These are phyloP conservation scores for Zaprionus bogoriensis DNA, from an alignment of 2,888 invertebrate species.

Conservation along the genomic window DNA sequence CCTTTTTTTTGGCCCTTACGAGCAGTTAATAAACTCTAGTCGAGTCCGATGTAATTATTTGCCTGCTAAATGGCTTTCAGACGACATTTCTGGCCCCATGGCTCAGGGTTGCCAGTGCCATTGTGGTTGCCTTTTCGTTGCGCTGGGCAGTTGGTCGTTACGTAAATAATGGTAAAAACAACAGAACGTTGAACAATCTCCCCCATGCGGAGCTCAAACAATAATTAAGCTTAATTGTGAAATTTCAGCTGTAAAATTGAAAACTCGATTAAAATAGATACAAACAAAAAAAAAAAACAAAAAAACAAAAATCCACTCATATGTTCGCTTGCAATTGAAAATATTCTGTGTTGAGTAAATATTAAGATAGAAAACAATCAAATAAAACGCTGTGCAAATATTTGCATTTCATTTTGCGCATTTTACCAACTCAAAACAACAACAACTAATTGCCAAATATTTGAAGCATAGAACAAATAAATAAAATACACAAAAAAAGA, in stretches of 20 bases:
- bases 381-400: conserved; percentile 44
- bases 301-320: background rate
- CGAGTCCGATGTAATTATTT: conserved; percentile 71
- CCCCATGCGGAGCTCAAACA: conserved; percentile 30
- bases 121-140: conserved; percentile 63
- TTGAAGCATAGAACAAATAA: conserved; percentile 34
- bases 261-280: too few species aligned
- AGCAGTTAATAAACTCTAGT: conserved; percentile 72
- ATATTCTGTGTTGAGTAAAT: conserved; percentile 53
- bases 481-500: conserved; percentile 6
- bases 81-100: conserved; percentile 57
- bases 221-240: conserved; percentile 71
- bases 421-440: conserved; percentile 35
- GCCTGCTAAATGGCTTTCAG: conserved; percentile 71
- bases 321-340: too few species aligned
- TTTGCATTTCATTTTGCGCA: conserved; percentile 66
- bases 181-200: background rate
- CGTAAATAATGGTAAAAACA: conserved; percentile 57
- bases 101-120: conserved; percentile 63
- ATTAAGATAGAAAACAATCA: conserved; percentile 27
- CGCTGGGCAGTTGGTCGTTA: conserved; percentile 33
- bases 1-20: background rate
- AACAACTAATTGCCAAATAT: conserved; percentile 73
- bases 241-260: too few species aligned
- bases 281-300: background rate